Percentiles rank a stretch among this genome's conserved stretches.
Evolutionary conservation across 2,888 invertebrate species (phyloP).

Genomic region (Nomada lathburiana): DNA sequence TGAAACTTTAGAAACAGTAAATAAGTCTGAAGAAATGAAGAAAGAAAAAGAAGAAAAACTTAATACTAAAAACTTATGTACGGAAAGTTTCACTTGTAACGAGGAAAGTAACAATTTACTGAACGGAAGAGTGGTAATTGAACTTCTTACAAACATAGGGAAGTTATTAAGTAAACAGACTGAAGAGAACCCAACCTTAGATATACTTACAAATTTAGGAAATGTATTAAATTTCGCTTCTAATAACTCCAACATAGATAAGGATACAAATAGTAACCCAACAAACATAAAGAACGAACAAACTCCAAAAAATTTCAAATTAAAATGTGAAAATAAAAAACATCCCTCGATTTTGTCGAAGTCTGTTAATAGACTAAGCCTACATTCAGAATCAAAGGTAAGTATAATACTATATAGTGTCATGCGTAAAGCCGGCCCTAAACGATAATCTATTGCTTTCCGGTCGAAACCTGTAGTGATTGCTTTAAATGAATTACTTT

Average conservation of each 20-base stretch:
- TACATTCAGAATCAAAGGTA: slow-evolving; percentile 53
- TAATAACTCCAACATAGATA: slow-evolving; percentile 45
- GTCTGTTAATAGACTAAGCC: slow-evolving; percentile 43
- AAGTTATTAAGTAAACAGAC: slow-evolving; percentile 72
- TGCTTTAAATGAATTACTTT: too few relatives aligned
- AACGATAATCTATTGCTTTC: too few relatives aligned
- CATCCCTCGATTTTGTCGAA: slow-evolving; percentile 17
- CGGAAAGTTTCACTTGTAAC: slow-evolving; percentile 2
- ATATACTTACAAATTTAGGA: slow-evolving; percentile 73
- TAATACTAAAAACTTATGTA: background rate
- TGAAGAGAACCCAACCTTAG: slow-evolving; percentile 64
- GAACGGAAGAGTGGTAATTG: slow-evolving; percentile 69
- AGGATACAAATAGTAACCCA: slow-evolving; percentile 29
- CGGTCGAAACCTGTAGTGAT: too few relatives aligned
- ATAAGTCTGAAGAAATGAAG: background rate
- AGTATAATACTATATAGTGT: background rate
- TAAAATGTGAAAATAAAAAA: slow-evolving; percentile 23
- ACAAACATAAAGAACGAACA: background rate
- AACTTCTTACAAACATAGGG: slow-evolving; percentile 73
- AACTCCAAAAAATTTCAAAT: slow-evolving; percentile 37
- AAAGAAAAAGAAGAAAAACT: background rate
- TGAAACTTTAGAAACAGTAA: background rate
- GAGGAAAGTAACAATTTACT: slow-evolving; percentile 17
- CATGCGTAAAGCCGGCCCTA: too few relatives aligned
- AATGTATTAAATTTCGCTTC: slow-evolving; percentile 70